Percentiles rank a stretch among this genome's conserved stretches.
These are phyloP conservation scores for Aproaerema taeniolella DNA, from an alignment of 2,888 invertebrate genomes.

Conservation along the genomic window DNA sequence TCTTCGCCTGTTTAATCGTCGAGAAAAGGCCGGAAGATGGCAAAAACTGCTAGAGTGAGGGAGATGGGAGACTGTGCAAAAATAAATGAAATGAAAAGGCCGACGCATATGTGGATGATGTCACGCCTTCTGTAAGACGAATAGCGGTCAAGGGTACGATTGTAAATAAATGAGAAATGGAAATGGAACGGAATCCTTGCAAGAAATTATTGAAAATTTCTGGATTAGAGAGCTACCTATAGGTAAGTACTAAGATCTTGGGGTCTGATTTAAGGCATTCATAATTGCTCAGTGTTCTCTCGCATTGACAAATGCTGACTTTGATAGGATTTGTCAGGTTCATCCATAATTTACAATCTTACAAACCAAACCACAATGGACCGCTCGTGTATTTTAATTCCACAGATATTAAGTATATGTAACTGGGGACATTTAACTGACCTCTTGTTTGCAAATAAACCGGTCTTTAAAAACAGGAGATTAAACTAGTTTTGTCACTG, in stretches of 20 bases:
- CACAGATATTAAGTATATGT: neutral
- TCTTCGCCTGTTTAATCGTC: slow-evolving; percentile 10
- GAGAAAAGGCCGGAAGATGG: too few relatives aligned
- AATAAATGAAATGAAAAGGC: slow-evolving; percentile 49
- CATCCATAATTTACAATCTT: too few relatives aligned
- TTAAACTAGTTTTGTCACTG: neutral
- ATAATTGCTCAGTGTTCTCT: too few relatives aligned
- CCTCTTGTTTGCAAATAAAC: neutral
- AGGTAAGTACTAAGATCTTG: neutral
- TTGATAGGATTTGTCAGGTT: too few relatives aligned
- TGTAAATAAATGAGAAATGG: slow-evolving; percentile 22
- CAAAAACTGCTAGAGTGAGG: too few relatives aligned
- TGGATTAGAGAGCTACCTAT: neutral
- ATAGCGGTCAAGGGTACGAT: slow-evolving; percentile 69
- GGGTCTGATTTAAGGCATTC: neutral
- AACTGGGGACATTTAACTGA: neutral
- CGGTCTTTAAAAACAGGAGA: neutral
- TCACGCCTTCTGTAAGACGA: slow-evolving; percentile 55
- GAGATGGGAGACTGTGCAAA: slow-evolving; percentile 41
- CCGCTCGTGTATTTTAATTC: too few relatives aligned
- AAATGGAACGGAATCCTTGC: neutral
- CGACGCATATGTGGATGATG: slow-evolving; percentile 48
- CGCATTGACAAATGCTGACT: too few relatives aligned
- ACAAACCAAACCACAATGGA: too few relatives aligned
- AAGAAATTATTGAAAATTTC: slow-evolving; percentile 15